Evolutionary conservation across 37 sponge, comb jelly and placozoan species (phyloP).

Genomic region (Chondrosia reniformis): DNA sequence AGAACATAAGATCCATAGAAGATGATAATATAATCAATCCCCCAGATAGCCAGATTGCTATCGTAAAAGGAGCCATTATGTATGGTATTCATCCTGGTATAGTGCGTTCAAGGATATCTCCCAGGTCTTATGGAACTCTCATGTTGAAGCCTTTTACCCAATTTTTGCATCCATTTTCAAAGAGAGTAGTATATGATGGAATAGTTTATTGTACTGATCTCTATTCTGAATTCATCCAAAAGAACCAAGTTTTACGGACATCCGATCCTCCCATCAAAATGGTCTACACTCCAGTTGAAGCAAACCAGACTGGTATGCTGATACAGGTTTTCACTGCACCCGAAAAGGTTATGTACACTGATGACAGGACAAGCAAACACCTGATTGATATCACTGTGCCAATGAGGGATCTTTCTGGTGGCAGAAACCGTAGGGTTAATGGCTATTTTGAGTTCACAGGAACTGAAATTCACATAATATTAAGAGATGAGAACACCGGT

Average conservation of each 20-base stretch:
- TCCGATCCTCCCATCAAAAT: not conserved
- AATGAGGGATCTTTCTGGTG: not conserved
- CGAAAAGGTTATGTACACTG: not conserved
- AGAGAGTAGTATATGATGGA: not conserved
- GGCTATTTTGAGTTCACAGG: constrained; percentile 4
- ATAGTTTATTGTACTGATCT: not conserved
- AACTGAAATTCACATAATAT: constrained; percentile 7
- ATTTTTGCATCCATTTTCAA: not conserved
- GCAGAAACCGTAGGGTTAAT: not conserved
- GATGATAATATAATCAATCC: constrained; percentile 8
- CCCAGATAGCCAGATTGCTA: constrained; percentile 1
- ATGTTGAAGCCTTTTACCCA: not conserved
- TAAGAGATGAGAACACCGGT: not conserved
- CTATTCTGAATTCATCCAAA: not conserved
- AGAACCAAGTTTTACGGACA: not conserved
- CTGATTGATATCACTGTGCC: not conserved
- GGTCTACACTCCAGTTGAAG: not conserved
- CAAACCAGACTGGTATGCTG: not conserved
- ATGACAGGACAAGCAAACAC: not conserved
- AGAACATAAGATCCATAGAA: not conserved
- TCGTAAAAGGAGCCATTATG: constrained; percentile 2
- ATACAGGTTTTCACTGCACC: constrained; percentile 6
- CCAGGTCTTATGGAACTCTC: not conserved
- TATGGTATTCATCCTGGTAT: not conserved
- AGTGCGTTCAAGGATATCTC: not conserved